Percentiles rank a stretch among this genome's conserved stretches.
These are phyloP conservation scores for Typhlichthys eigenmanni DNA, from an alignment of 2,797 vertebrate species.

Conservation along the genomic window DNA sequence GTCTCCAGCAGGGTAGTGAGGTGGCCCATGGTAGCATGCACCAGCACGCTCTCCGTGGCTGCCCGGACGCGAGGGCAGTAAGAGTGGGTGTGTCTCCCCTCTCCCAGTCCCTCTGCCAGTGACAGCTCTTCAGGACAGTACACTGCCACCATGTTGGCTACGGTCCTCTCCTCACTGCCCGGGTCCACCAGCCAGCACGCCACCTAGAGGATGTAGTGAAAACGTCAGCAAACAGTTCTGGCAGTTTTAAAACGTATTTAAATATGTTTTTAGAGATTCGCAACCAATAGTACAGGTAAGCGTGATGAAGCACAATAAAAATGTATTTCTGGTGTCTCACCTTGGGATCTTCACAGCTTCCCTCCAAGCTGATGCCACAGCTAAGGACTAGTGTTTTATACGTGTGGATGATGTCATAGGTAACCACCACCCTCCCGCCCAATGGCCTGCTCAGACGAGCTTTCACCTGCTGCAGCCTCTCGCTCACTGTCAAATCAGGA, in stretches of 20 bases:
- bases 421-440: slow-evolving; percentile 57
- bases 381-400: slow-evolving; percentile 89
- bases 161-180: slow-evolving; percentile 85
- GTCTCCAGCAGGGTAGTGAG: slow-evolving; percentile 81
- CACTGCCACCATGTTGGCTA: slow-evolving; percentile 90
- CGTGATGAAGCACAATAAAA: not conserved
- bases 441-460: slow-evolving; percentile 71
- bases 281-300: too few species aligned
- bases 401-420: slow-evolving; percentile 87
- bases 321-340: slow-evolving; percentile 59
- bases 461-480: slow-evolving; percentile 82
- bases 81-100: slow-evolving; percentile 59
- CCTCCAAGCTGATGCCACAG: slow-evolving; percentile 86
- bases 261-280: too few species aligned
- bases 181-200: slow-evolving; percentile 94
- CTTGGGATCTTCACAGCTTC: slow-evolving; percentile 92
- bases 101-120: slow-evolving; percentile 85
- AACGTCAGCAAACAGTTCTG: not conserved
- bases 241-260: too few species aligned
- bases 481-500: slow-evolving; percentile 78
- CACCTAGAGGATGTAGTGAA: slow-evolving; percentile 74
- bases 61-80: slow-evolving; percentile 87
- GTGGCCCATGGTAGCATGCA: slow-evolving; percentile 80
- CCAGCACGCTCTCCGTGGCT: slow-evolving; percentile 84
- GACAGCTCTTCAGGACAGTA: slow-evolving; percentile 85